Conservation (phyloP, 2,113 vertebrate species). For the Prolemur simus region DNA sequence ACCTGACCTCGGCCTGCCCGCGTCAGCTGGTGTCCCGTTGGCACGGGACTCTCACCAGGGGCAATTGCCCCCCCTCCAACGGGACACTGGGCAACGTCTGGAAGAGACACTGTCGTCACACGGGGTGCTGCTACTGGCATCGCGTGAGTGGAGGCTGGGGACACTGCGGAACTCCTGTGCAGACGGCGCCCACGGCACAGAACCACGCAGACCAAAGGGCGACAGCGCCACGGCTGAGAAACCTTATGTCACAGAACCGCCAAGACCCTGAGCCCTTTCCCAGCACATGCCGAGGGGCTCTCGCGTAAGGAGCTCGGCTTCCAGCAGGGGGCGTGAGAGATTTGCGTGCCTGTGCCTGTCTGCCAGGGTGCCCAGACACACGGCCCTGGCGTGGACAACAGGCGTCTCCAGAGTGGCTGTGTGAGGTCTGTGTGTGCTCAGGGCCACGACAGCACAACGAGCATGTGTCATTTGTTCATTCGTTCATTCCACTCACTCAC, state of each 20-base stretch:
- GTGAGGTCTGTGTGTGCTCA: too few relatives aligned
- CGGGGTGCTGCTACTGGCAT: too few relatives aligned
- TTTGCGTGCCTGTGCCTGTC: rapidly evolving
- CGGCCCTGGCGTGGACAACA: rapidly evolving
- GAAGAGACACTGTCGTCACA: background rate
- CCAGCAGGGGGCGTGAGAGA: background rate
- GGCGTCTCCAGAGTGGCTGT: rapidly evolving
- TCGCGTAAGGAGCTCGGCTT: rapidly evolving
- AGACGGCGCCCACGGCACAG: background rate
- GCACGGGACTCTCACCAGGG: background rate
- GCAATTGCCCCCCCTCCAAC: rapidly evolving
- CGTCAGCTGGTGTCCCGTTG: rapidly evolving
- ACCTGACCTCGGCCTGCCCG: background rate
- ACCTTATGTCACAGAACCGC: background rate
- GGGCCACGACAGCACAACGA: rapidly evolving
- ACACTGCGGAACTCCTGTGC: background rate
- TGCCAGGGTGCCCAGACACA: too few relatives aligned
- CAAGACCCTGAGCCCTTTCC: rapidly evolving
- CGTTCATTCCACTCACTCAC: rapidly evolving
- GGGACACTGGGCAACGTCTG: rapidly evolving
- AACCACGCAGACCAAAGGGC: rapidly evolving
- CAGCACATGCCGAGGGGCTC: rapidly evolving
- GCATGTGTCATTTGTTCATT: rapidly evolving
- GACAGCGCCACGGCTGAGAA: rapidly evolving
- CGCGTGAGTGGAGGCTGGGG: background rate